These are phyloP conservation scores for Trinorchestia longiramus DNA, from an alignment of 1,140 invertebrate genomes.

Conservation along the genomic window DNA sequence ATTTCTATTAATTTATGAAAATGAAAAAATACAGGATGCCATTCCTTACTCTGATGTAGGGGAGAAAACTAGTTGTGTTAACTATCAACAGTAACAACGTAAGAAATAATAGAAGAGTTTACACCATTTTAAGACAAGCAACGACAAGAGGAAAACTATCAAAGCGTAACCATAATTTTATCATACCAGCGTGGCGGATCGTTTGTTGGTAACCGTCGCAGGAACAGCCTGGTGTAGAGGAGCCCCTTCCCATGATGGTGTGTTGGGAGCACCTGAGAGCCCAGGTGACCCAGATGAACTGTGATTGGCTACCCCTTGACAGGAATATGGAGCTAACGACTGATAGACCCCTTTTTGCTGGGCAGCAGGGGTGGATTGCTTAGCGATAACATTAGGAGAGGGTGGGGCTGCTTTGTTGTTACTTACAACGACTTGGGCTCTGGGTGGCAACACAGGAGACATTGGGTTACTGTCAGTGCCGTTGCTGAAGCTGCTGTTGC, in stretches of 20 bases:
- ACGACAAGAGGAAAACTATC: neutral
- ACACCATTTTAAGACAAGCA: neutral
- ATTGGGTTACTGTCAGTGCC: constrained; percentile 60
- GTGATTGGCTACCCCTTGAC: constrained; percentile 69
- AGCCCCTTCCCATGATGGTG: constrained; percentile 61
- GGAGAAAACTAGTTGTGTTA: neutral
- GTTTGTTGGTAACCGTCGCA: constrained; percentile 64
- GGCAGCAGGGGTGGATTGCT: constrained; percentile 67
- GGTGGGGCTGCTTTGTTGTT: constrained; percentile 62
- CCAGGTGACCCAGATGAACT: constrained; percentile 59
- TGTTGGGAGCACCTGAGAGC: constrained; percentile 57
- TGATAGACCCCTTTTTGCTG: constrained; percentile 73
- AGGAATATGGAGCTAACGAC: constrained; percentile 72
- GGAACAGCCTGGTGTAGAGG: constrained; percentile 66
- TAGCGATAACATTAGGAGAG: constrained; percentile 63
- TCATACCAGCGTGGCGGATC: constrained; percentile 65
- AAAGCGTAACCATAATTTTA: neutral
- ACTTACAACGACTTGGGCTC: constrained; percentile 62
- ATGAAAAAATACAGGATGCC: neutral
- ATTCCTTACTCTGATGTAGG: neutral
- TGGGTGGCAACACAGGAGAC: constrained; percentile 64
- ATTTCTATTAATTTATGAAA: neutral
- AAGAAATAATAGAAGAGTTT: neutral
- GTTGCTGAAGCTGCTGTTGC: constrained; percentile 63
- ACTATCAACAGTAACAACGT: neutral